These are phyloP conservation scores for Benthochromis sp. DNA, from an alignment of 2,113 vertebrate genomes.

Conservation along the genomic window DNA sequence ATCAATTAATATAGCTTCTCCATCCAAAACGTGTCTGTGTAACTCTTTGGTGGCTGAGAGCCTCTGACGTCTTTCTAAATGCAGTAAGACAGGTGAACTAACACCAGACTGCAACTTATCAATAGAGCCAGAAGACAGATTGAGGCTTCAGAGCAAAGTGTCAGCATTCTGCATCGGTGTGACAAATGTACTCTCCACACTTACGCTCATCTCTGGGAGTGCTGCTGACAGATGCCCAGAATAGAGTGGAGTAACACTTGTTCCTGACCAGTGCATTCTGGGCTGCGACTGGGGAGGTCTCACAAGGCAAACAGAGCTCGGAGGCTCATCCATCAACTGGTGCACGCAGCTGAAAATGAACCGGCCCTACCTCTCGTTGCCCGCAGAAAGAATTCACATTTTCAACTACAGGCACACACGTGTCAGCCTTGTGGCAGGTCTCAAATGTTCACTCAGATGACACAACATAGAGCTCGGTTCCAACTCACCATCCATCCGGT, in stretches of 20 bases:
- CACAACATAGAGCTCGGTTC: background rate
- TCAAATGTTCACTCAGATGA: background rate
- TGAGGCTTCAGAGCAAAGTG: background rate
- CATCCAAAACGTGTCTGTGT: background rate
- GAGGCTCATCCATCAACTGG: slow-evolving; percentile 56
- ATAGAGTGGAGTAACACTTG: slow-evolving; percentile 14
- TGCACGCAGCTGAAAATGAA: background rate
- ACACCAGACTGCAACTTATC: background rate
- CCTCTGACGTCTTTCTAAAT: background rate
- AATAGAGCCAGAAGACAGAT: background rate
- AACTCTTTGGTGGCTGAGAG: background rate
- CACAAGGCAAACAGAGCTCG: slow-evolving; percentile 1
- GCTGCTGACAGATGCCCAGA: slow-evolving; percentile 26
- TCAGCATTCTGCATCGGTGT: slow-evolving; percentile 14
- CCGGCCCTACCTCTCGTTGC: background rate
- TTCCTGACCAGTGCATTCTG: slow-evolving; percentile 43
- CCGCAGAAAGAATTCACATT: background rate
- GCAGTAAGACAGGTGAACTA: background rate
- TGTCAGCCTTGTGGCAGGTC: background rate
- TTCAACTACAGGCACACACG: background rate
- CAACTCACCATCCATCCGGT: background rate
- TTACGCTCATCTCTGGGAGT: slow-evolving; percentile 4
- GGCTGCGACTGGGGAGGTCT: slow-evolving; percentile 5
- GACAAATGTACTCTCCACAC: slow-evolving; percentile 46
- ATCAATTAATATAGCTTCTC: background rate